phyloP scores from a whole-genome alignment of 2,888 invertebrate species.

The Ochropacha duplaris region DNA sequence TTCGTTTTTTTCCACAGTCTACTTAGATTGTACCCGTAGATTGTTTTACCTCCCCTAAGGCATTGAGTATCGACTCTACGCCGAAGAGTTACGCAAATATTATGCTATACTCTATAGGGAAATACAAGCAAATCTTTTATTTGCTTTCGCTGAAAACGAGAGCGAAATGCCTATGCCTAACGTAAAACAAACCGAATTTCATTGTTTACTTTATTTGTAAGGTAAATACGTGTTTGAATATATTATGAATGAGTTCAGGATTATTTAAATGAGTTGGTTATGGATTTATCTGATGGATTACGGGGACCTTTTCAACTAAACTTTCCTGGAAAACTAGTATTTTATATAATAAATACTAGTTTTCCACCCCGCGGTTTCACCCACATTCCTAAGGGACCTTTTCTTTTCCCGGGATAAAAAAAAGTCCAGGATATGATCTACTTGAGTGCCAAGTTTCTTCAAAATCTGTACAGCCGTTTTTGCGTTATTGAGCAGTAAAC shows the following conservation, averaged over 20 bases:
- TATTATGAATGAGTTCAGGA: neutral
- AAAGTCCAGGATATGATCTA: no score
- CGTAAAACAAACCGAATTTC: neutral
- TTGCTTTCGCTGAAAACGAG: neutral
- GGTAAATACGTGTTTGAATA: neutral
- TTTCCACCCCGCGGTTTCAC: no score
- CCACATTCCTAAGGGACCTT: no score
- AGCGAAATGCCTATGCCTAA: neutral
- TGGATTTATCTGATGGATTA: neutral
- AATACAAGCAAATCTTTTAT: slow-evolving; percentile 17
- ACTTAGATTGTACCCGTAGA: slow-evolving; percentile 22
- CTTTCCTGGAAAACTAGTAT: no score
- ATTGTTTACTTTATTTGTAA: neutral
- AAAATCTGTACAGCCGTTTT: no score
- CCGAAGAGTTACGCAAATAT: slow-evolving; percentile 28
- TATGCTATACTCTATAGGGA: slow-evolving; percentile 28
- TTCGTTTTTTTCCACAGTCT: slow-evolving; percentile 16
- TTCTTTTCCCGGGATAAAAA: no score
- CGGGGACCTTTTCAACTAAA: neutral
- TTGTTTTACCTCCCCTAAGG: slow-evolving; percentile 25
- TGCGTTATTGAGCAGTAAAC: no score
- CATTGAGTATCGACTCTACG: slow-evolving; percentile 26
- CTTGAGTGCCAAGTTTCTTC: no score
- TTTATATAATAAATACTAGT: no score
- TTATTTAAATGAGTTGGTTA: neutral